phyloP scores from a whole-genome alignment of 2,113 vertebrate species.

The Egretta garzetta region DNA sequence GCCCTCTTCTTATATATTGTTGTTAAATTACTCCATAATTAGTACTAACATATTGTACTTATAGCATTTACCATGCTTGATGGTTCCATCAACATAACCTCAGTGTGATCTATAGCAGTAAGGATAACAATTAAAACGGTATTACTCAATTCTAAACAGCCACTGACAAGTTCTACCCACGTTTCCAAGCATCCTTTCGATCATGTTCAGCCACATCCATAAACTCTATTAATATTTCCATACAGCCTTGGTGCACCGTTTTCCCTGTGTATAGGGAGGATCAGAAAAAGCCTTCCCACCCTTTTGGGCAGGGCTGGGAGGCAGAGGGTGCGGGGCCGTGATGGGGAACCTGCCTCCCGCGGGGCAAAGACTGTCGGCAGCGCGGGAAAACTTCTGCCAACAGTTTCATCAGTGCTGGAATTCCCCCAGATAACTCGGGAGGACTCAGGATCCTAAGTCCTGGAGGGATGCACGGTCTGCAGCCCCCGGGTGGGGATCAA shows the following conservation, averaged over 20 bases:
- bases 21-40: constrained; percentile 59
- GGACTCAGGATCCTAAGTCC: not conserved
- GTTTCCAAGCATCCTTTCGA: not conserved
- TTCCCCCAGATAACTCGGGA: not conserved
- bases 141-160: constrained; percentile 36
- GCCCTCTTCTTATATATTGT: not conserved
- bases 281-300: not conserved
- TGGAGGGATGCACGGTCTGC: fast-evolving
- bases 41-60: constrained; percentile 44
- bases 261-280: not conserved
- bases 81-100: constrained; percentile 36
- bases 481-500: not conserved
- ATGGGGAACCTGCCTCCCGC: not conserved
- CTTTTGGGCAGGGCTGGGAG: not conserved
- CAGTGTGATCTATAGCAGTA: constrained; percentile 39
- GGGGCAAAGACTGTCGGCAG: fast-evolving
- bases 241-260: not conserved
- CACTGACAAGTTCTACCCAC: not conserved
- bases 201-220: not conserved
- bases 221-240: not conserved
- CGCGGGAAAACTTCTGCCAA: not conserved
- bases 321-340: not conserved
- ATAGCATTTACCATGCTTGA: constrained; percentile 31
- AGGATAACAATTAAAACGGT: constrained; percentile 22
- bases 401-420: not conserved